Percentiles rank a stretch among this genome's conserved stretches.
phyloP scores from a whole-genome alignment of 2,888 invertebrate species.

The Monochamus alternatus region DNA sequence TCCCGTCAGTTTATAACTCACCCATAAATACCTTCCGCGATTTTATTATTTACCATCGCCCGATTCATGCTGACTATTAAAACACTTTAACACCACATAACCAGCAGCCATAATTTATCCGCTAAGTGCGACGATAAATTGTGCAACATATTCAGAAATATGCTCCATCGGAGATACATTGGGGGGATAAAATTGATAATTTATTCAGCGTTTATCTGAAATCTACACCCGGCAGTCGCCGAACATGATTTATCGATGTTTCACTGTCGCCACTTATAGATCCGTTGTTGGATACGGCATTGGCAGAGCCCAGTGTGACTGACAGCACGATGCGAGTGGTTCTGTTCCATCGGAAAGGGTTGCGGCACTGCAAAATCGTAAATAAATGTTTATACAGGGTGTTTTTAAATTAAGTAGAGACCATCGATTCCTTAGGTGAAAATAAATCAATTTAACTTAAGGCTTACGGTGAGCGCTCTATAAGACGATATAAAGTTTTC shows the following conservation, averaged over 20 bases:
- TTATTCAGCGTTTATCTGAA: conserved; percentile 39
- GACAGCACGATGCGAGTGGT: too few relatives aligned
- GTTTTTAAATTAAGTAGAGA: too few relatives aligned
- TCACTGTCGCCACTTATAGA: conserved; percentile 27
- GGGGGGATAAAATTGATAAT: conserved; percentile 39
- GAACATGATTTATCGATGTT: conserved; percentile 37
- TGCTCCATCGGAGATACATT: conserved; percentile 33
- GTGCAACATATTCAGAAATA: conserved; percentile 33
- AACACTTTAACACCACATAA: conserved; percentile 22
- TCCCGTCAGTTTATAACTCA: too few relatives aligned
- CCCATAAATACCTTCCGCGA: too few relatives aligned
- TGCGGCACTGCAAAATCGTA: too few relatives aligned
- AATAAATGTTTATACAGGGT: too few relatives aligned
- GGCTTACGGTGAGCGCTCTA: too few relatives aligned
- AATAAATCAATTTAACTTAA: too few relatives aligned
- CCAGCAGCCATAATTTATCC: conserved; percentile 22
- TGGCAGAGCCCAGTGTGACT: conserved; percentile 2
- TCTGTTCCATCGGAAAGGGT: too few relatives aligned
- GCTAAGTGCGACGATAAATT: conserved; percentile 31
- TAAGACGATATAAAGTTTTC: too few relatives aligned
- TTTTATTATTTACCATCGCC: background rate
- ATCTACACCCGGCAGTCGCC: conserved; percentile 31
- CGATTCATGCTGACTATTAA: conserved; percentile 13
- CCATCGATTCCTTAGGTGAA: too few relatives aligned
- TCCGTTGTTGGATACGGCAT: conserved; percentile 24